phyloP scores from a whole-genome alignment of 1,140 invertebrate genomes.

The Asbolus verrucosus region DNA sequence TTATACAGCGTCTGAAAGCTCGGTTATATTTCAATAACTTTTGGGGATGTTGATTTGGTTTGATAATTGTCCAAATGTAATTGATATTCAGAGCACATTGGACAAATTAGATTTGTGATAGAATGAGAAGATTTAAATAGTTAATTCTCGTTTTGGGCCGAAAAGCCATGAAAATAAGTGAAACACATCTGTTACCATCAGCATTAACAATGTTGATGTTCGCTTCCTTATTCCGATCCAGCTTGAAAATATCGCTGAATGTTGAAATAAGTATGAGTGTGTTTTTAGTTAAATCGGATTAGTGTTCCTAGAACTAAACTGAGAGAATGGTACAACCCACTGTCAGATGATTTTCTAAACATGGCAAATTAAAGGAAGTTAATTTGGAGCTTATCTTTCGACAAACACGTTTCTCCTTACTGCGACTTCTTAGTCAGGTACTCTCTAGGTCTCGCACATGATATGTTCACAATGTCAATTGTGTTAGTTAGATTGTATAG shows the following conservation, averaged over 20 bases:
- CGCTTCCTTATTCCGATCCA: conserved; percentile 36
- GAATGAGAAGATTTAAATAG: too few relatives aligned
- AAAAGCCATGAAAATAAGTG: conserved; percentile 24
- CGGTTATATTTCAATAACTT: too few relatives aligned
- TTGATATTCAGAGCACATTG: conserved; percentile 14
- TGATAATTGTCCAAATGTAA: conserved; percentile 7
- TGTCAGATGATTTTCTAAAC: conserved; percentile 59
- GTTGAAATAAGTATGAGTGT: conserved; percentile 56
- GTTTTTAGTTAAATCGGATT: conserved; percentile 58
- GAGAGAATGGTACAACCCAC: conserved; percentile 49
- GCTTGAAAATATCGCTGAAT: conserved; percentile 52
- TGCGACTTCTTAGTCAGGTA: conserved; percentile 49
- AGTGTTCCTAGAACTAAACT: conserved; percentile 42
- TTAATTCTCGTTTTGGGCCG: conserved; percentile 7
- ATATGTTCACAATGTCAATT: conserved; percentile 61
- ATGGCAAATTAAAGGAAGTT: conserved; percentile 59
- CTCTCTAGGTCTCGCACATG: conserved; percentile 49
- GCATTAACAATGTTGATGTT: too few relatives aligned
- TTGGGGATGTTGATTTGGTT: too few relatives aligned
- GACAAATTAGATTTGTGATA: too few relatives aligned
- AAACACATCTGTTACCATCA: conserved; percentile 17
- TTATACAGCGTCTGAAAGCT: too few relatives aligned
- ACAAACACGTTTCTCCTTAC: conserved; percentile 54
- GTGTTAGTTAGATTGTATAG: conserved; percentile 47
- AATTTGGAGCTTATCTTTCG: conserved; percentile 61